Percentiles rank a stretch among this genome's conserved stretches.
These are phyloP conservation scores for Psilopsiagon aurifrons DNA, from an alignment of 2,113 vertebrate genomes.

Conservation along the genomic window DNA sequence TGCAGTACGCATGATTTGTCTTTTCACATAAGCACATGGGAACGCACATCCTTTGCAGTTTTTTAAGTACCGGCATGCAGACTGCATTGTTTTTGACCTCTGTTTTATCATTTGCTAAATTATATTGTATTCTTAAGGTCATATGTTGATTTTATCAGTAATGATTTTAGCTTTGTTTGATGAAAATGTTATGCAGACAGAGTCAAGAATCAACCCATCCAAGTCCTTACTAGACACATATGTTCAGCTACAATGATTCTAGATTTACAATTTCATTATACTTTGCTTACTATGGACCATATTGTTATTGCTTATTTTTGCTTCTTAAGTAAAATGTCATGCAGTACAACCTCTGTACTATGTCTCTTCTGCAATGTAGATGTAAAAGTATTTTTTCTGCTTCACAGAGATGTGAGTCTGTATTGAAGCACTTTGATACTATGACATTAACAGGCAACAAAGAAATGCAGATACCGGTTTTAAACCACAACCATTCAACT, in stretches of 20 bases:
- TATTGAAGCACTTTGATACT: background rate
- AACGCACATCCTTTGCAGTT: background rate
- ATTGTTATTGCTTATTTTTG: background rate
- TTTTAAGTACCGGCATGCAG: background rate
- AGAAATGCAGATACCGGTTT: conserved; percentile 22
- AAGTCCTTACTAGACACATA: background rate
- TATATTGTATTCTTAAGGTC: background rate
- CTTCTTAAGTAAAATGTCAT: conserved; percentile 33
- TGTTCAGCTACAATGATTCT: background rate
- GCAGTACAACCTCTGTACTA: background rate
- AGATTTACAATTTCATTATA: background rate
- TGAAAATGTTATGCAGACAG: background rate
- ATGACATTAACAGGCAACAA: conserved; percentile 27
- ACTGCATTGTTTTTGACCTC: background rate
- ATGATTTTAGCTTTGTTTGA: background rate
- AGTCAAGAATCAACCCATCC: background rate
- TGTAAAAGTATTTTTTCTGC: background rate
- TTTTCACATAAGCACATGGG: background rate
- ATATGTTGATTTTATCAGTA: background rate
- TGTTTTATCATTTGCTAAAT: background rate
- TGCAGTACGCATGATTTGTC: background rate
- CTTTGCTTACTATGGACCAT: background rate
- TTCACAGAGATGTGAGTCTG: background rate
- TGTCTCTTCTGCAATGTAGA: background rate
- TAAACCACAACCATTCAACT: background rate